Evolutionary conservation across 2,888 invertebrate genomes (phyloP).

Genomic region (Drosophila monieri): DNA sequence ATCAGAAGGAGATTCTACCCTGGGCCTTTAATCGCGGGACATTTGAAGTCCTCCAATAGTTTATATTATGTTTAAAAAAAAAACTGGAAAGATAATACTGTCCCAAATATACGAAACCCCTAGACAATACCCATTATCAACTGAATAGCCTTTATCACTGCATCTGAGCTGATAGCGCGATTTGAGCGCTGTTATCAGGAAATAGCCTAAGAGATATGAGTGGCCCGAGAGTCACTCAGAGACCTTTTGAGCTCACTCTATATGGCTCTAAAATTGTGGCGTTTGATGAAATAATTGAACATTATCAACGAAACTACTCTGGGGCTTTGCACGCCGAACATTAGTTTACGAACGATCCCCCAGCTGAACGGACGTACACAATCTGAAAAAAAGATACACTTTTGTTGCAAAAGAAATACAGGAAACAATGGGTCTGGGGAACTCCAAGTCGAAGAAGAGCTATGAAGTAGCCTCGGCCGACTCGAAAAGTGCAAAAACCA

Average conservation of each 20-base stretch:
- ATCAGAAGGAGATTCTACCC: constrained; percentile 71
- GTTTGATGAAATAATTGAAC: constrained; percentile 32
- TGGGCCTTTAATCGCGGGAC: constrained; percentile 76
- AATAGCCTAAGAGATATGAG: not conserved
- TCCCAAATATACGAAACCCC: not conserved
- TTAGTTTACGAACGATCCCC: constrained; percentile 22
- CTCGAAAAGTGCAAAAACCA: constrained; percentile 4
- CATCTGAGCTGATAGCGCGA: not conserved
- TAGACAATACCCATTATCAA: constrained; percentile 13
- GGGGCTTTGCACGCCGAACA: constrained; percentile 20
- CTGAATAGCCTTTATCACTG: not conserved
- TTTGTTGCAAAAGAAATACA: not conserved
- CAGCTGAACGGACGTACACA: constrained; percentile 26
- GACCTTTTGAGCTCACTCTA: constrained; percentile 12
- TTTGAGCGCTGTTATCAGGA: not conserved
- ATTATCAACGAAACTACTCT: constrained; percentile 20
- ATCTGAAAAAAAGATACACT: not conserved
- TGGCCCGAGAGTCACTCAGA: not conserved
- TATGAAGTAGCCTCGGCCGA: constrained; percentile 41
- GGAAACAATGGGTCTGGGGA: constrained; percentile 53
- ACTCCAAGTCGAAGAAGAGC: constrained; percentile 57
- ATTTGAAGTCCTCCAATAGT: constrained; percentile 42
- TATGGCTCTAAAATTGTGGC: constrained; percentile 10
- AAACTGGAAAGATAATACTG: constrained; percentile 19
- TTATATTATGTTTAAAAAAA: constrained; percentile 6